These are phyloP conservation scores for Meloidogyne floridensis DNA, from an alignment of 1,140 invertebrate genomes.

Conservation along the genomic window DNA sequence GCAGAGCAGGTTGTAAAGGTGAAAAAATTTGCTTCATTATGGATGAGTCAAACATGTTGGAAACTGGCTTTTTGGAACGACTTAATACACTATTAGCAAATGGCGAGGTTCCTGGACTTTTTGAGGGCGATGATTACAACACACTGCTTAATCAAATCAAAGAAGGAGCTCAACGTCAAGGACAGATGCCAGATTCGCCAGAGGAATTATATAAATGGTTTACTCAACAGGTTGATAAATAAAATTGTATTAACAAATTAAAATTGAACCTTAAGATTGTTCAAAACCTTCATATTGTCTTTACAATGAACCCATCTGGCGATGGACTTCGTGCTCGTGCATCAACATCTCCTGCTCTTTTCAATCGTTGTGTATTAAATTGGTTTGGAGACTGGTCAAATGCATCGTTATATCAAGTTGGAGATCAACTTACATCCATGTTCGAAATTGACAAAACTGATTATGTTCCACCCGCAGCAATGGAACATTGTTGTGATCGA, in stretches of 20 bases:
- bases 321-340: slow-evolving; percentile 96
- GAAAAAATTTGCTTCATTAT: slow-evolving; percentile 99
- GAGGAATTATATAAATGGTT: slow-evolving; percentile 99
- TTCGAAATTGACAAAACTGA: slow-evolving; percentile 70
- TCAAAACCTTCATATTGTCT: slow-evolving; percentile 97
- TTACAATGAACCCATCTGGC: slow-evolving; percentile 99
- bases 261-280: slow-evolving; percentile 78
- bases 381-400: slow-evolving; percentile 99
- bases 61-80: slow-evolving; percentile 95
- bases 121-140: slow-evolving; percentile 84
- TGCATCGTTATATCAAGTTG: slow-evolving; percentile 88
- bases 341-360: slow-evolving; percentile 95
- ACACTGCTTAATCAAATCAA: slow-evolving; percentile 99
- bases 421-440: slow-evolving; percentile 71
- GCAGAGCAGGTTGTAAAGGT: slow-evolving; percentile 91
- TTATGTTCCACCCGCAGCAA: slow-evolving; percentile 56
- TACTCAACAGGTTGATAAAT: slow-evolving; percentile 74
- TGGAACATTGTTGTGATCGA: slow-evolving; percentile 68
- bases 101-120: slow-evolving; percentile 88
- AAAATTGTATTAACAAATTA: background rate
- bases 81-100: slow-evolving; percentile 99
- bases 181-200: slow-evolving; percentile 94
- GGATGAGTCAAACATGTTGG: slow-evolving; percentile 97
- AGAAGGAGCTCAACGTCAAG: slow-evolving; percentile 94
- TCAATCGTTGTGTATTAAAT: slow-evolving; percentile 98